Percentiles rank a stretch among this genome's conserved stretches.
Evolutionary conservation across 2,113 vertebrate genomes (phyloP).

Genomic region (Bombycilla garrulus): DNA sequence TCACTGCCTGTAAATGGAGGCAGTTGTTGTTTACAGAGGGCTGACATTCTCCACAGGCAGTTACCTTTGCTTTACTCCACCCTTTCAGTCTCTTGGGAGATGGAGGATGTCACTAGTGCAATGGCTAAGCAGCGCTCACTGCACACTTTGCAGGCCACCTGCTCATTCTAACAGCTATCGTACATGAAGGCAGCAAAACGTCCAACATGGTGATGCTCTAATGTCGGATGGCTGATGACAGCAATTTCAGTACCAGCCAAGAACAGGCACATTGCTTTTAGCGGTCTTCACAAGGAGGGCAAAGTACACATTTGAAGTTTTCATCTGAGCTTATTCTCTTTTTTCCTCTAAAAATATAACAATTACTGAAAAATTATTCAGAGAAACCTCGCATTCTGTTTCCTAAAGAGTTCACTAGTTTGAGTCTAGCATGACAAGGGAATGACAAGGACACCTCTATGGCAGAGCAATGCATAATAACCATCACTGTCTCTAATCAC

Average conservation of each 20-base stretch:
- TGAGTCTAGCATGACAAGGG: background rate
- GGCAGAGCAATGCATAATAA: background rate
- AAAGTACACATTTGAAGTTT: background rate
- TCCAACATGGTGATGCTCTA: fast-evolving
- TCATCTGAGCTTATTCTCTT: background rate
- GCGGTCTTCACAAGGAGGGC: fast-evolving
- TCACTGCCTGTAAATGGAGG: background rate
- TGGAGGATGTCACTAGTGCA: background rate
- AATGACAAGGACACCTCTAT: background rate
- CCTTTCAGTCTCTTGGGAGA: background rate
- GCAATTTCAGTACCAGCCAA: background rate
- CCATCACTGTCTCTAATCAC: background rate
- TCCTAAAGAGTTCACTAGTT: background rate
- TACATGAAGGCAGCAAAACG: background rate
- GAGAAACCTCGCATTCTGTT: background rate
- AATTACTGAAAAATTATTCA: background rate
- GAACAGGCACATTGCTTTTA: fast-evolving
- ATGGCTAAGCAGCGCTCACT: background rate
- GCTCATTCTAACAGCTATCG: background rate
- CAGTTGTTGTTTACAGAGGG: background rate
- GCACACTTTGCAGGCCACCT: background rate
- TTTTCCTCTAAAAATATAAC: background rate
- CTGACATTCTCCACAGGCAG: background rate
- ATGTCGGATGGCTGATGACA: background rate
- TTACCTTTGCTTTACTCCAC: background rate